Base-by-base conservation (phyloP, 2,797 vertebrate species). In the Furcifer pardalis region DNA sequence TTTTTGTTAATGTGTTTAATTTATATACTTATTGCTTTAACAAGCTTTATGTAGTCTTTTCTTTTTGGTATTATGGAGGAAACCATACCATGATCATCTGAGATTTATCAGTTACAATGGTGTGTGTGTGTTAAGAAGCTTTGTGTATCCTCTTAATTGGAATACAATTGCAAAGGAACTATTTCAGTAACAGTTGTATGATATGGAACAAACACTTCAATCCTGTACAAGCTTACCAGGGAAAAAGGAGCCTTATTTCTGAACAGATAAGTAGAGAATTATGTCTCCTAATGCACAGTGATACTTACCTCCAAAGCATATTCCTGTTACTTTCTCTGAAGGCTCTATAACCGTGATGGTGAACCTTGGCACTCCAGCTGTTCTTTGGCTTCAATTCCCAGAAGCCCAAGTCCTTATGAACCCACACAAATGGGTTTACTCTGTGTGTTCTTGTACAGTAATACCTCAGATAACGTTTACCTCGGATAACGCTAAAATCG, bases 221-320 rank as follows among this genome's bases (percentile, higher is more conserved):
- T 37, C 42, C 71, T 73, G 44, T 74, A 40, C 69, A n/a, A 40
- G 59, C 4, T 40, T 60, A 35, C 8, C 46, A 56, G 17, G 19
- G 73, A 75, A 27, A 30, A 80, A 69, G 32, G 17, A n/a, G n/a
- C n/a, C 37, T 30, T 81, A 40, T 19, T 59, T 71, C 35, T 60
- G 42, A 59, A 13, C 9, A 63, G 71, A 81, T 4, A 15, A 73
- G n/a, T 46, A 63, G 40, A 63, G 23, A n/a, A 49, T 49, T 74
- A 15, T n/a, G 44, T 84, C 89, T 91, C 59, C 66, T 84, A 79
- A 85, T 5, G 0, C 49, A 1, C 80, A 79, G n/a, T 19, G 65
- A 78, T 56, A 82, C 91, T 32, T 86, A 81, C 73, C 86, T 92
- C 88, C 82, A 76, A 76, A 83, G 77, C 86, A 66, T 59, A 80